Base-by-base conservation (phyloP, 2,888 invertebrate genomes). In the Stegophylla sp. region DNA sequence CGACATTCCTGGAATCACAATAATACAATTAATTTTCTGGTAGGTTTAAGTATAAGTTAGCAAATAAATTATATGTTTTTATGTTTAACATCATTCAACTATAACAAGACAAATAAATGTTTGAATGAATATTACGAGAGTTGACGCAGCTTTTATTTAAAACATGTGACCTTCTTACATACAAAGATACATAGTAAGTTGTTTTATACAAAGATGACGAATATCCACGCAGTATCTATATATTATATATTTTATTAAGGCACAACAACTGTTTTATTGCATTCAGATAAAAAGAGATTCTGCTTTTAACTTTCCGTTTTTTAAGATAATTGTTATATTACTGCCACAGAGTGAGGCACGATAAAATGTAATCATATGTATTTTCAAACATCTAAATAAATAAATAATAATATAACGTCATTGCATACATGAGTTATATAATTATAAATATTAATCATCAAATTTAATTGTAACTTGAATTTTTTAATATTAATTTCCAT, bases 1-100 rank as follows among this genome's bases (percentile, higher is more conserved):
- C 12, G 79, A 71, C 79, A 79, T 79, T 51, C 41, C 79, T 79
- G 59, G 63, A 71, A 79, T 59, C 23, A 34, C 15, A 41, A 20
- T 53, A 0, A 48, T 23, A 53, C 56, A 26, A 73, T 59, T 45
- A 26, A n/a, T 34, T 43, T 26, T 3, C n/a, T 43, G 3, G 61
- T 74, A 7, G 61, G 45, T 28, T 56, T 43, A 12, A 45, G 61
- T 41, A 59, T 61, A 28, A 1, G 13, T 28, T 48, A 61, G 13
- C 13, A 9, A 13, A 28, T 3, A 17, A 71, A 48, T 17, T n/a
- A 20, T 45, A 23, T 63, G 17, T 51, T 51, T 17, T 10, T 20
- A 34, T 17, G 23, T 61, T 34, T 23, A 20, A 43, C 20, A 56
- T 17, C 41, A 64, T 12, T 7, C 53, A 15, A 23, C 15, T n/a